Conservation (phyloP, 2,797 vertebrate species). For the Acanthornis magna region DNA sequence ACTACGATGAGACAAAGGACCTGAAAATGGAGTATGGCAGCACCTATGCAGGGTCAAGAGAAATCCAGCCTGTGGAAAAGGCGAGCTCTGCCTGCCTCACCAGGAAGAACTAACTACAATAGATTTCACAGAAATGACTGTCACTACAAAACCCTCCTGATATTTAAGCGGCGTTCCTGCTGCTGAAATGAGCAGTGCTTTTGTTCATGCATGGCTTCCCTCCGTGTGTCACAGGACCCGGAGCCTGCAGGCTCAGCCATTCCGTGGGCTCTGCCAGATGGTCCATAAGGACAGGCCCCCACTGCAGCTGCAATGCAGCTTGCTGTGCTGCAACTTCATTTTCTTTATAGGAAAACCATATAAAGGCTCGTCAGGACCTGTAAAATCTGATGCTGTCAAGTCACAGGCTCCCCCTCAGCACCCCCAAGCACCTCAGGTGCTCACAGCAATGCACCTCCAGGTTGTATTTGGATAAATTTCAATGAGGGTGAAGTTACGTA, state of each 20-base stretch:
- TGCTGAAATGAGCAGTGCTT: not conserved
- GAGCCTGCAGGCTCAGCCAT: not conserved
- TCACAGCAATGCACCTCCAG: not conserved
- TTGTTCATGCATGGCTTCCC: not conserved
- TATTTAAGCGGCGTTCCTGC: not conserved
- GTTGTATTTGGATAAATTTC: not conserved
- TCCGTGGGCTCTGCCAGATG: not conserved
- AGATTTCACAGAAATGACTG: not conserved
- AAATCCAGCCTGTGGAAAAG: not conserved
- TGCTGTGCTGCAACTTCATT: not conserved
- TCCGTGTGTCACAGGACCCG: not conserved
- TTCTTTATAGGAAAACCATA: fast-evolving
- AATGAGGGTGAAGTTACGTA: fast-evolving
- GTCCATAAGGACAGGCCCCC: not conserved
- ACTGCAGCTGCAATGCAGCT: not conserved
- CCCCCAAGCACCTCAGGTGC: not conserved
- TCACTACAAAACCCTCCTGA: not conserved
- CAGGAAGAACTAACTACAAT: fast-evolving
- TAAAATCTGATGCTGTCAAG: not conserved
- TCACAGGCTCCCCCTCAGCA: not conserved
- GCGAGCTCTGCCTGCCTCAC: not conserved
- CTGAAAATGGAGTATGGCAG: not conserved
- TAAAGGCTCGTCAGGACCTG: not conserved
- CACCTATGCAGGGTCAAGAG: not conserved
- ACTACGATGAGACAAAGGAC: not conserved